These are phyloP conservation scores for Scaeva pyrastri DNA, from an alignment of 2,888 invertebrate genomes.

Conservation along the genomic window DNA sequence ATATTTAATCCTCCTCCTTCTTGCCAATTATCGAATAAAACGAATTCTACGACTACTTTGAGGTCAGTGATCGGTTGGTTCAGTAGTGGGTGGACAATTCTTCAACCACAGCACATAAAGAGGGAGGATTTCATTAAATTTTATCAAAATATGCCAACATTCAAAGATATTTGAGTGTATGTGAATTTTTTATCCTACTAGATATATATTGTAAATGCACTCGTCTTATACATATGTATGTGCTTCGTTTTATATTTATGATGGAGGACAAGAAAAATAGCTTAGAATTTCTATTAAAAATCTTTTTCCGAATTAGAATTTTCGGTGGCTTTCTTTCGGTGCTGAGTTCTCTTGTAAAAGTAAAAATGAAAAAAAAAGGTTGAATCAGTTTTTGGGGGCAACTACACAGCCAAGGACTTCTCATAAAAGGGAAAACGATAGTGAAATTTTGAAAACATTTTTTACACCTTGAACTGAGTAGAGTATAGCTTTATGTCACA, in stretches of 20 bases:
- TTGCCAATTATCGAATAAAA: too few species aligned
- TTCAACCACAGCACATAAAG: background rate
- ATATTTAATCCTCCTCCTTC: background rate
- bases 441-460: too few species aligned
- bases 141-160: slow-evolving; percentile 52
- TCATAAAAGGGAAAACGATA: too few species aligned
- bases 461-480: too few species aligned
- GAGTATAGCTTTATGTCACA: too few species aligned
- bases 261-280: background rate
- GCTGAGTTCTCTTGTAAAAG: background rate
- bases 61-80: background rate
- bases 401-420: too few species aligned
- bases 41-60: background rate
- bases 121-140: slow-evolving; percentile 16
- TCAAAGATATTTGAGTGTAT: slow-evolving; percentile 2
- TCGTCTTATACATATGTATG: slow-evolving; percentile 13
- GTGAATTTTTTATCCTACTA: background rate
- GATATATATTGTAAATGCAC: too few species aligned
- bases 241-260: slow-evolving; percentile 13
- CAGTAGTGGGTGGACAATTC: background rate
- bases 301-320: background rate
- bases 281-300: slow-evolving; percentile 15
- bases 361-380: too few species aligned
- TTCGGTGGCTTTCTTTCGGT: background rate
- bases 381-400: too few species aligned